A percentile compares a stretch with the other conserved stretches of the same genome.
Evolutionary conservation across 2,113 vertebrate species (phyloP).

Genomic region (Chauna torquata): DNA sequence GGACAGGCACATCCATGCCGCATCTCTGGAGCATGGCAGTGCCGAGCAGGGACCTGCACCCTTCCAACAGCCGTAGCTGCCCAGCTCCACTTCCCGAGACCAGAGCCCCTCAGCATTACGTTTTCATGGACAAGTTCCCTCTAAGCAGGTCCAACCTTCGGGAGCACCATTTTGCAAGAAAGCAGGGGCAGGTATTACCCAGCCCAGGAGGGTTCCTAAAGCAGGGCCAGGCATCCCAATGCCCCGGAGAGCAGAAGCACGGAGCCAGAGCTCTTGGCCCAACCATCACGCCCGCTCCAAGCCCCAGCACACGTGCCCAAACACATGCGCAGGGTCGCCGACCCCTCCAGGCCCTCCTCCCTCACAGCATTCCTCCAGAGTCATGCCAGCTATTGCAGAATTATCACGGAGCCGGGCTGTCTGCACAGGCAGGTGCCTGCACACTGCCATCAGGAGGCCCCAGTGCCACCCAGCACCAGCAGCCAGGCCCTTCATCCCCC

Average conservation of each 20-base stretch:
- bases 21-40: too few relatives aligned
- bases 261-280: not conserved
- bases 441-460: not conserved
- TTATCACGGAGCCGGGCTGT: slow-evolving; percentile 55
- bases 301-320: not conserved
- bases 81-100: too few relatives aligned
- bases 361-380: not conserved
- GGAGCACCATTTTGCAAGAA: not conserved
- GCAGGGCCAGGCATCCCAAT: not conserved
- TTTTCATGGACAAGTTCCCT: not conserved
- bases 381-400: slow-evolving; percentile 54
- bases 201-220: not conserved
- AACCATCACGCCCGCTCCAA: not conserved
- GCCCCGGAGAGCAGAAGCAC: not conserved
- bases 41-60: not conserved
- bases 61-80: not conserved
- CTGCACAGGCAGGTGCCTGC: slow-evolving; percentile 41
- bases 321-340: not conserved
- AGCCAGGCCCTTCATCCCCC: not conserved
- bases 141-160: not conserved
- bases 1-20: too few relatives aligned
- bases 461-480: not conserved
- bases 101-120: not conserved
- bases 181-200: not conserved
- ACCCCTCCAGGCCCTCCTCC: not conserved